phyloP scores from a whole-genome alignment of 2,888 invertebrate species.

The Harpalus rubripes region DNA sequence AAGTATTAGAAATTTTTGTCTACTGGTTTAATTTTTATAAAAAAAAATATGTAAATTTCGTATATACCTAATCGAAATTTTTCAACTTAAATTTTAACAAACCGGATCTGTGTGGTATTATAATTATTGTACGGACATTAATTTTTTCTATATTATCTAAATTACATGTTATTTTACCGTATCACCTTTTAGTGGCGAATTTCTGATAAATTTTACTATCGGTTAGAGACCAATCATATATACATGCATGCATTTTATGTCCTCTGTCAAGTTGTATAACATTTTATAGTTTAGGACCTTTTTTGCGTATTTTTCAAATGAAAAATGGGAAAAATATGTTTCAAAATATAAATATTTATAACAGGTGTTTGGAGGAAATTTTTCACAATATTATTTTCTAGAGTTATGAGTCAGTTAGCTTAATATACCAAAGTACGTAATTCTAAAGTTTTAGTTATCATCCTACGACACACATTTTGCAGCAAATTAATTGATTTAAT shows the following conservation, averaged over 20 bases:
- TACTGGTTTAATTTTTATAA: no score
- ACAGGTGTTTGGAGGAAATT: background rate
- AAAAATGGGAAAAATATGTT: background rate
- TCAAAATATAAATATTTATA: background rate
- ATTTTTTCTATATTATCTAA: background rate
- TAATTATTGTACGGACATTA: background rate
- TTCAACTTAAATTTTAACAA: background rate
- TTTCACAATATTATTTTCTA: conserved; percentile 4
- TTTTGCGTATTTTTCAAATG: background rate
- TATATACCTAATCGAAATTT: background rate
- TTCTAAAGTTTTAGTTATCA: background rate
- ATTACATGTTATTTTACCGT: background rate
- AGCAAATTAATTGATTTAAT: background rate
- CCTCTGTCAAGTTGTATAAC: background rate
- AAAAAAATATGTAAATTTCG: no score
- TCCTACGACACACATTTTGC: background rate
- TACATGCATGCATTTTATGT: conserved; percentile 19
- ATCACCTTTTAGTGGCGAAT: background rate
- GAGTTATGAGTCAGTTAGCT: background rate
- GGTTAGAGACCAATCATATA: conserved; percentile 1
- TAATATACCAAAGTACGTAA: background rate
- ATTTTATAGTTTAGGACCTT: conserved; percentile 22
- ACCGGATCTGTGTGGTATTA: background rate
- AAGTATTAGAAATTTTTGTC: no score
- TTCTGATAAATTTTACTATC: conserved; percentile 37